Evolutionary conservation across 2,797 vertebrate species (phyloP).

Genomic region (Atherinosoma microstoma): DNA sequence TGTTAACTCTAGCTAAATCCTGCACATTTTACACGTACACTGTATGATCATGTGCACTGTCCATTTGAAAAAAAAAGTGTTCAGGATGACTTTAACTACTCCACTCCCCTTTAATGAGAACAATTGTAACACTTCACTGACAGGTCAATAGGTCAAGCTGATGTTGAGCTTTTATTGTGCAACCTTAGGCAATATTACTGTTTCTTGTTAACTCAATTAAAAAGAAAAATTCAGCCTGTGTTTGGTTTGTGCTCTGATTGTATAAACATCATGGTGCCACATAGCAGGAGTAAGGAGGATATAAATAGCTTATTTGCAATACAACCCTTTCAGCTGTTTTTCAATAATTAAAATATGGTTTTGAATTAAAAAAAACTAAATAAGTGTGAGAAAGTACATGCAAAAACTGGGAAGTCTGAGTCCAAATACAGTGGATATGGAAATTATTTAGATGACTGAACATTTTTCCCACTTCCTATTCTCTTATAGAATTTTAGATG

Average conservation of each 20-base stretch:
- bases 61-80: no score
- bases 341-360: not conserved
- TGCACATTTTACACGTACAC: no score
- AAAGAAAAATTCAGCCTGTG: not conserved
- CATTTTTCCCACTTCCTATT: not conserved
- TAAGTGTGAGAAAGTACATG: not conserved
- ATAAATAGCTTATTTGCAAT: not conserved
- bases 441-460: not conserved
- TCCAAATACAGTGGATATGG: not conserved
- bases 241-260: not conserved
- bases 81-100: no score
- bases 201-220: not conserved
- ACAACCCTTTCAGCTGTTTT: not conserved
- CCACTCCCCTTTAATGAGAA: no score
- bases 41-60: no score
- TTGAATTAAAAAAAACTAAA: no score
- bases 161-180: no score
- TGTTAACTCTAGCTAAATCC: no score
- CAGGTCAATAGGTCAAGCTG: no score
- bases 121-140: no score
- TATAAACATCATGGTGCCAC: not conserved
- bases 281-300: not conserved
- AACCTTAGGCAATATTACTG: no score
- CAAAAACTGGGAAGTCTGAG: not conserved
- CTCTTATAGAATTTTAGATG: not conserved